Percentiles rank a stretch among this genome's conserved stretches.
Evolutionary conservation across 2,797 vertebrate genomes (phyloP).

Genomic region (Hephaestus fuliginosus): DNA sequence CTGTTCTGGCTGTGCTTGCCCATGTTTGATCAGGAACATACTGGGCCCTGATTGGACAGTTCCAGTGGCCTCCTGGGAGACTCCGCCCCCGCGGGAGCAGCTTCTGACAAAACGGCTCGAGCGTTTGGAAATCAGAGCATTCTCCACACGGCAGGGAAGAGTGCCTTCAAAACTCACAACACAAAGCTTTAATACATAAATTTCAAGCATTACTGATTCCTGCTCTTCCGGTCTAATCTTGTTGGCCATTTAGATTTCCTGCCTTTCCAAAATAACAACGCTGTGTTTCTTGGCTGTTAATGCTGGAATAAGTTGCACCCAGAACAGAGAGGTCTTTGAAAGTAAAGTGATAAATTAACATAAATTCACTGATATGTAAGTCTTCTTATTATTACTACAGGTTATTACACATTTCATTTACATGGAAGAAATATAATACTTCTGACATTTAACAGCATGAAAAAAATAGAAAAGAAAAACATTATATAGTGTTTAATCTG

Average conservation of each 20-base stretch:
- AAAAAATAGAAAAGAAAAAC: not conserved
- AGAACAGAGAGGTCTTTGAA: constrained; percentile 48
- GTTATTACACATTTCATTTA: not conserved
- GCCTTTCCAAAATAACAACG: constrained; percentile 72
- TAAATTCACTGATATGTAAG: constrained; percentile 23
- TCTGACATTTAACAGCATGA: not conserved
- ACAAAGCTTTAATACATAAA: constrained; percentile 91
- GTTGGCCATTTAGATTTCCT: constrained; percentile 84
- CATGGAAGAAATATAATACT: not conserved
- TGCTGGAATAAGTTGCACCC: constrained; percentile 55
- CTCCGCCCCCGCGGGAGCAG: constrained; percentile 83
- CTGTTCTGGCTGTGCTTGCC: constrained; percentile 80
- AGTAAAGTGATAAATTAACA: constrained; percentile 19
- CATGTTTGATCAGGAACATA: constrained; percentile 81
- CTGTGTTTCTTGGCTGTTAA: constrained; percentile 64
- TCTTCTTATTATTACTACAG: not conserved
- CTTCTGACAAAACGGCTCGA: constrained; percentile 86
- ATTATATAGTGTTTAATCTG: not conserved
- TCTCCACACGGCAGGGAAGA: constrained; percentile 90
- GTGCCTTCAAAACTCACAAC: constrained; percentile 85
- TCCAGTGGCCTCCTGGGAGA: constrained; percentile 84
- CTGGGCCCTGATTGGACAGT: constrained; percentile 80
- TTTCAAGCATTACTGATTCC: constrained; percentile 90
- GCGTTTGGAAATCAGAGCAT: constrained; percentile 87
- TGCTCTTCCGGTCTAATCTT: constrained; percentile 88